Percentiles rank a stretch among this genome's conserved stretches.
phyloP scores from a whole-genome alignment of 2,113 vertebrate genomes.

The Puntigrus tetrazona region DNA sequence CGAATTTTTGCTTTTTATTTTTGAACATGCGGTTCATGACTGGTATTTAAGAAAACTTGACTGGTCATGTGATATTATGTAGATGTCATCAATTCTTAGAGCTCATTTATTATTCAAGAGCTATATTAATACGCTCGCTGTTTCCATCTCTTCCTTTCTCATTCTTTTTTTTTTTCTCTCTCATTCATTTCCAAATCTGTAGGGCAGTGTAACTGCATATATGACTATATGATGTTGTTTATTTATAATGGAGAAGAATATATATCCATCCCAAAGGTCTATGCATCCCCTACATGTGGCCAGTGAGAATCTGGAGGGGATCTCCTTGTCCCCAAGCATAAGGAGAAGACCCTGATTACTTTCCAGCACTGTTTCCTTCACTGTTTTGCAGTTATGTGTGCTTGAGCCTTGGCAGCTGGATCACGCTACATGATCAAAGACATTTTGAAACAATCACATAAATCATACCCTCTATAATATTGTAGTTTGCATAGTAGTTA shows the following conservation, averaged over 20 bases:
- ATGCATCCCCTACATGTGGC: neutral
- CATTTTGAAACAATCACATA: neutral
- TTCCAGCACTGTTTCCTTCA: neutral
- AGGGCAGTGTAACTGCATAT: neutral
- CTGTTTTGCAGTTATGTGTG: neutral
- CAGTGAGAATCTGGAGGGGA: neutral
- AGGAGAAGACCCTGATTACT: neutral
- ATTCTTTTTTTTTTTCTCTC: neutral
- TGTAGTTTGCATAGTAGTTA: neutral
- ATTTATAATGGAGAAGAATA: neutral
- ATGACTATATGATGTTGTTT: neutral
- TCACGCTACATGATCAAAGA: neutral
- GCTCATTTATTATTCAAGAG: constrained; percentile 42
- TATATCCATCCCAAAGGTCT: neutral
- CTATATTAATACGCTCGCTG: constrained; percentile 5
- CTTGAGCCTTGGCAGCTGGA: neutral
- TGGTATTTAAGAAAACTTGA: constrained; percentile 27
- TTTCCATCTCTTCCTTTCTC: neutral
- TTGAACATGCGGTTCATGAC: neutral
- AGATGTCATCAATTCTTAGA: constrained; percentile 29
- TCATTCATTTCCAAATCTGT: neutral
- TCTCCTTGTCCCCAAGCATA: neutral
- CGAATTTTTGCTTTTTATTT: too few species aligned
- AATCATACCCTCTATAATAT: neutral
- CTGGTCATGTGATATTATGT: constrained; percentile 27